Evolutionary conservation across 2,888 invertebrate species (phyloP), one percentile per base, ranked within the genome.

Genomic region (Leptinotarsa rubiginosa): DNA sequence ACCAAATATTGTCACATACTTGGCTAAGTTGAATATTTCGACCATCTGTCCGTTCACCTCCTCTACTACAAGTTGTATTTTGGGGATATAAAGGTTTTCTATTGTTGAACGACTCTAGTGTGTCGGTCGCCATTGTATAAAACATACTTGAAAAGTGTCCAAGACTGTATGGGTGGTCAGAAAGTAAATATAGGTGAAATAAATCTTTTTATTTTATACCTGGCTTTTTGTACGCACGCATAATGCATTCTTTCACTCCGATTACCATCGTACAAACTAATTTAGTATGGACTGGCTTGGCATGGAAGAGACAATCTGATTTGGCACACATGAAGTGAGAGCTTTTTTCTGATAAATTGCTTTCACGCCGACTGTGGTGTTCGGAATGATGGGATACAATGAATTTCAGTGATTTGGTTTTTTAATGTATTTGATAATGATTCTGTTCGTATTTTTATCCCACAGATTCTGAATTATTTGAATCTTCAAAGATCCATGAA

Each of bases 121-220:
- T 73, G 52, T 54, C 47, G 54, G 54, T 52, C 47, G 59, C 62
- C 62, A 68, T 72, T 72, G 59, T 62, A 68, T 68, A 72, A 72
- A 72, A 68, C 69, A 73, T 73, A 69, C 73, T 54, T 65, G 69
- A 69, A 47, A 73, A 69, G 73, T 73, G 73, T 69, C 69, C 73
- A 73, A 73, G 65, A 65, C 73, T 69, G 20, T 62, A 69, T 69
- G 73, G 73, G 73, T 73, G 73, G 73, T 65, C 73, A 69, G 64
- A 65, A 69, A 69, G 69, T 69, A 65, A 69, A 69, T 69, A 67
- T 65, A 69, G 65, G 65, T 73, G 73, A 54, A 73, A 73, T 73
- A 69, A 73, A 73, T 73, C 73, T 73, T 73, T 47, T 69, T 69
- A 69, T 73, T 73, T 69, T 69, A 69, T 73, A 73, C 73, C 73